A percentile compares a stretch with the other conserved stretches of the same genome.
Evolutionary conservation across 2,888 invertebrate species (phyloP).

Genomic region (Plagodis dolabraria): DNA sequence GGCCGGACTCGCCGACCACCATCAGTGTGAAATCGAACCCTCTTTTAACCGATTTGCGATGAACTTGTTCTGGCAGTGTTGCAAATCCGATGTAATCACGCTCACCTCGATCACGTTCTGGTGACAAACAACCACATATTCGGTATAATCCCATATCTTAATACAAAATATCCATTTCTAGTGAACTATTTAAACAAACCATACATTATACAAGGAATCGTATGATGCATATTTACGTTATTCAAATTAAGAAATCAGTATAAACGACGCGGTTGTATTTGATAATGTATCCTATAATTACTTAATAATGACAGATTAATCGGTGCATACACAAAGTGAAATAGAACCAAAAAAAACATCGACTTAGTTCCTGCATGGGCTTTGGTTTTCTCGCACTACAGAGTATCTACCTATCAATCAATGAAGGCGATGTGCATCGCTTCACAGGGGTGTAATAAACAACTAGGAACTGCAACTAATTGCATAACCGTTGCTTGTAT

Average conservation of each 20-base stretch:
- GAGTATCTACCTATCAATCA: slow-evolving; percentile 27
- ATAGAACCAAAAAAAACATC: slow-evolving; percentile 27
- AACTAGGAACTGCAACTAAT: slow-evolving; percentile 15
- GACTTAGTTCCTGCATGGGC: slow-evolving; percentile 33
- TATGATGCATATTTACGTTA: too few relatives aligned
- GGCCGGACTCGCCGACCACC: slow-evolving; percentile 97
- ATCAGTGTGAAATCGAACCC: slow-evolving; percentile 98
- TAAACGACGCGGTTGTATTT: too few relatives aligned
- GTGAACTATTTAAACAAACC: too few relatives aligned
- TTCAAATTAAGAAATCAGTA: too few relatives aligned
- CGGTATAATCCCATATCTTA: neutral
- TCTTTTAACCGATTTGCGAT: slow-evolving; percentile 97
- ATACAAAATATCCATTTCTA: too few relatives aligned
- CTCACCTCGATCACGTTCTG: slow-evolving; percentile 85
- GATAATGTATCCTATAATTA: too few relatives aligned
- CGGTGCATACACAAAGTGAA: slow-evolving; percentile 20
- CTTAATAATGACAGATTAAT: neutral
- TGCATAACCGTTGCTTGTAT: slow-evolving; percentile 12
- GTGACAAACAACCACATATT: slow-evolving; percentile 31
- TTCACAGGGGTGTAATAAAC: slow-evolving; percentile 28
- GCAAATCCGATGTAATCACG: slow-evolving; percentile 97
- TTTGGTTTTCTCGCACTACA: slow-evolving; percentile 24
- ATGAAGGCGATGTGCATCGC: slow-evolving; percentile 32
- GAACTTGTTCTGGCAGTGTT: slow-evolving; percentile 97
- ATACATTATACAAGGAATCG: too few relatives aligned